Evolutionary conservation across 2,888 invertebrate genomes (phyloP).

Genomic region (Acholoe squamosa): DNA sequence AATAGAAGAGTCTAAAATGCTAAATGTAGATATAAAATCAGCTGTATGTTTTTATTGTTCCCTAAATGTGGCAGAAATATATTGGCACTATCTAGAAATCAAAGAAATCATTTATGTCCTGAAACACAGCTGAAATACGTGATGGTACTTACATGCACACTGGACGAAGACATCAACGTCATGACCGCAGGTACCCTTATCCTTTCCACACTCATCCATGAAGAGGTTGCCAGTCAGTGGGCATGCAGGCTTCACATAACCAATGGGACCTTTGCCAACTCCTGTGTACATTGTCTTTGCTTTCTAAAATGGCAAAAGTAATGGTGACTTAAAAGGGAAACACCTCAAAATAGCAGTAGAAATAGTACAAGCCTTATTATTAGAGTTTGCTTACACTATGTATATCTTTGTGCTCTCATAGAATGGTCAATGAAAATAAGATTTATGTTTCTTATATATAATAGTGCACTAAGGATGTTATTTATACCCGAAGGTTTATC

Average conservation of each 20-base stretch:
- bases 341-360: no score
- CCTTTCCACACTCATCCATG: constrained; percentile 33
- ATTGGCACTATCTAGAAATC: background rate
- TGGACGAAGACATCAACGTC: constrained; percentile 11
- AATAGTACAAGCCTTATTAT: no score
- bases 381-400: no score
- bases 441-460: no score
- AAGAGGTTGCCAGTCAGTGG: constrained; percentile 9
- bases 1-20: background rate
- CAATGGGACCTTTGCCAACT: background rate
- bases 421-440: no score
- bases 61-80: background rate
- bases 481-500: no score
- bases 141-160: constrained; percentile 29
- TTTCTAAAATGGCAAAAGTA: background rate
- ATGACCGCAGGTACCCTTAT: constrained; percentile 8
- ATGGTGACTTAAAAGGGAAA: no score
- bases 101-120: background rate
- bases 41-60: background rate
- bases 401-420: no score
- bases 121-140: background rate
- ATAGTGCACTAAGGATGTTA: no score
- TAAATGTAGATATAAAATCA: no score
- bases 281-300: background rate
- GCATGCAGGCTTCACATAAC: background rate